Evolutionary conservation across 2,113 vertebrate genomes (phyloP), one percentile per base, ranked within the genome.

Genomic region (Menura novaehollandiae): DNA sequence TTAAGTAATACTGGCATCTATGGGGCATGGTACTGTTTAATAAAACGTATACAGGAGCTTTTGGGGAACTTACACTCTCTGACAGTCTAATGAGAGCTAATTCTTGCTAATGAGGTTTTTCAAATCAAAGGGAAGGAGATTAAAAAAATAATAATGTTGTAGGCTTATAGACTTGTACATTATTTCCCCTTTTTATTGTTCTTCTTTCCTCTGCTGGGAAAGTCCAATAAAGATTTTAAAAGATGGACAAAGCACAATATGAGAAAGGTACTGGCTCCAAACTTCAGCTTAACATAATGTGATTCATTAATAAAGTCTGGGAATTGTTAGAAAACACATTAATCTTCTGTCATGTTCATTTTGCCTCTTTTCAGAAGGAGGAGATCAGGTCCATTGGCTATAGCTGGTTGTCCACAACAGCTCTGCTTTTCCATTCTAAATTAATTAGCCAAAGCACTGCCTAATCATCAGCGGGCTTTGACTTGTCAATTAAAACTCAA

Each of bases 361-460:
- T 91, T 78, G 56, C 73, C 69, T 89, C 60, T 37, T 81, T 91
- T 82, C 62, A 91, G 68, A 10, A 84, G 79, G 66, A 93, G 88
- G 64, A 92, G 84, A 89, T 92, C 39, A 28, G 69, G 30, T 87
- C 76, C 87, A 32, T 3, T 52, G 76, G 64, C 68, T 78, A 21
- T 59, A 84, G 44, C 63, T 27, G 35, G 73, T 47, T 44, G 80
- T 52, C 76, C 83, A 39, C 59, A 67, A 44, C 52, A 85, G 81
- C 90, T 71, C 71, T 16, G 2, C 30, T 84, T 79, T 89, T 41
- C 73, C 46, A 19, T 71, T 77, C 72, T 71, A 90, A 93, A 91
- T 91, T 80, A 95, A 95, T 97, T 92, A 96, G 68, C 94, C 91
- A 95, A 90, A 93, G 79, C 47, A 35, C 51, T 74, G 59, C 79